A percentile compares a stretch with the other conserved stretches of the same genome.
Evolutionary conservation across 2,888 invertebrate genomes (phyloP).

Genomic region (Archaeoteleia sp.): DNA sequence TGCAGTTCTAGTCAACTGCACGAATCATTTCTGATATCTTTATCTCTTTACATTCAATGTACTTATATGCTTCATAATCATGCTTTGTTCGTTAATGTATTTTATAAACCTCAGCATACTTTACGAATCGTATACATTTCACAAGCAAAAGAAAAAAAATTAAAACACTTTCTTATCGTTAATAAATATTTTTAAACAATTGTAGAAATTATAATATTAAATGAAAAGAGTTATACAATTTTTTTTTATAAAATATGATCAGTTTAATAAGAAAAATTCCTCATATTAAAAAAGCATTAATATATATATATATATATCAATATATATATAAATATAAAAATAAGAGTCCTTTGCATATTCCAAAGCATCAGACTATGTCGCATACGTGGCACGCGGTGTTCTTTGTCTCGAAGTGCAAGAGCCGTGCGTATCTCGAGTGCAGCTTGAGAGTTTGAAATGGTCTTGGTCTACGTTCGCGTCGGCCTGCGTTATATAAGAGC

Average conservation of each 20-base stretch:
- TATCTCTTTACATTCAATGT: constrained; percentile 9
- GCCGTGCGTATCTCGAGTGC: constrained; percentile 55
- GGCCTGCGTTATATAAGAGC: constrained; percentile 56
- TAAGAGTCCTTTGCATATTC: constrained; percentile 36
- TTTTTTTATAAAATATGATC: too few species aligned
- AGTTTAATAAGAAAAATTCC: too few species aligned
- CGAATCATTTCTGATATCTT: constrained; percentile 14
- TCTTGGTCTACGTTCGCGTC: constrained; percentile 48
- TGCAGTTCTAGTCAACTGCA: constrained; percentile 6
- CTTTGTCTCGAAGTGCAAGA: constrained; percentile 51
- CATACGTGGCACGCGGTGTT: constrained; percentile 34
- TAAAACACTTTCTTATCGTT: too few species aligned
- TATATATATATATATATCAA: too few species aligned
- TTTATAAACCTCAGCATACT: not conserved
- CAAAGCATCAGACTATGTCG: constrained; percentile 33
- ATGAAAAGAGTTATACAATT: too few species aligned
- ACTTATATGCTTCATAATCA: not conserved
- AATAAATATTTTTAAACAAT: too few species aligned
- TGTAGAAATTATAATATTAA: too few species aligned
- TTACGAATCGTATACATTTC: too few species aligned
- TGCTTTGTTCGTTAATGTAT: not conserved
- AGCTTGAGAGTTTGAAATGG: constrained; percentile 51
- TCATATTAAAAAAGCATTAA: too few species aligned
- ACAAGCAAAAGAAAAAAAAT: too few species aligned
- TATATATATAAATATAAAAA: not conserved